These are phyloP conservation scores for Melieria crassipennis DNA, from an alignment of 2,888 invertebrate species.

Conservation along the genomic window DNA sequence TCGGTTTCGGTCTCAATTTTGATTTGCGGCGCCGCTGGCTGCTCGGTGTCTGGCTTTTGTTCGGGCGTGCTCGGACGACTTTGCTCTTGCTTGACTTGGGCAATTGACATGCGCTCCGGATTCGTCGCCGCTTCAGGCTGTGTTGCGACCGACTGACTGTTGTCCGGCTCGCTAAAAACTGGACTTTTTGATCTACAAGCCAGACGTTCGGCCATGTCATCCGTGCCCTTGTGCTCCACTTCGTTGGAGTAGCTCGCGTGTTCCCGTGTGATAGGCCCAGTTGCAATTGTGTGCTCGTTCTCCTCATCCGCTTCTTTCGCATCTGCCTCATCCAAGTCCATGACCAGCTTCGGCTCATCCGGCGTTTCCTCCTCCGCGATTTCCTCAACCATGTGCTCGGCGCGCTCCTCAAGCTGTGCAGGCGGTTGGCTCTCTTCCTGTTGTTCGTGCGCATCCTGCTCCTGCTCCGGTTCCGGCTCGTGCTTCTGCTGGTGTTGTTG, in stretches of 20 bases:
- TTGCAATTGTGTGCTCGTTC: constrained; percentile 64
- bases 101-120: not conserved
- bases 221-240: constrained; percentile 64
- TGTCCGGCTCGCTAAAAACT: not conserved
- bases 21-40: constrained; percentile 38
- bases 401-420: constrained; percentile 70
- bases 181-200: too few species aligned
- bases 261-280: not conserved
- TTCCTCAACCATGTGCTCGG: constrained; percentile 57
- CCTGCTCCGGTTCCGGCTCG: constrained; percentile 35
- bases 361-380: constrained; percentile 57
- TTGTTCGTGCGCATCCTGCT: constrained; percentile 22
- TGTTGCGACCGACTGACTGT: constrained; percentile 25
- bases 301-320: constrained; percentile 67
- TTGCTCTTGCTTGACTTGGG: constrained; percentile 45
- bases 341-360: constrained; percentile 72
- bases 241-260: constrained; percentile 7
- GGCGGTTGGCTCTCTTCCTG: constrained; percentile 14
- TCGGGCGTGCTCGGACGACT: constrained; percentile 58
- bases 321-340: constrained; percentile 75
- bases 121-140: not conserved
- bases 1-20: constrained; percentile 38
- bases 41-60: constrained; percentile 24
- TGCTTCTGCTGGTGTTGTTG: constrained; percentile 44
- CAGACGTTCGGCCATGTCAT: not conserved